Conservation (phyloP, 2,113 vertebrate species). For the Desmodus rotundus region DNA sequence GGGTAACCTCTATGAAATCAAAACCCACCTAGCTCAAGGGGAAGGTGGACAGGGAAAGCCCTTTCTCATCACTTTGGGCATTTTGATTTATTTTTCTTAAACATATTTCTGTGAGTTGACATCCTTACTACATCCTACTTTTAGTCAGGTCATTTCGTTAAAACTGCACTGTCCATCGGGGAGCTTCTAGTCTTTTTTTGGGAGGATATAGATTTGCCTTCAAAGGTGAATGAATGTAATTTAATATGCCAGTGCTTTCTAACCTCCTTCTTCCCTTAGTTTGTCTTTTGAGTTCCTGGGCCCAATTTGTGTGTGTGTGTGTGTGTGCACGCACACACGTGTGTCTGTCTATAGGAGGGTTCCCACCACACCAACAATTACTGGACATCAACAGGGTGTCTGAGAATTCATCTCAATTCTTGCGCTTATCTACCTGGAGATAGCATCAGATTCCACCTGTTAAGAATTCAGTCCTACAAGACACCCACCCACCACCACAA, state of each 20-base stretch:
- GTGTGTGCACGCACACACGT: too few relatives aligned
- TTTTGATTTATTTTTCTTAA: conserved; percentile 25
- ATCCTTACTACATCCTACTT: background rate
- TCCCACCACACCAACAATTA: background rate
- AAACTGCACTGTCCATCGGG: background rate
- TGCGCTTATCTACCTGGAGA: too few relatives aligned
- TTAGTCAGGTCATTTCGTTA: background rate
- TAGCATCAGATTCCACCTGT: background rate
- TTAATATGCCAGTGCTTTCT: background rate
- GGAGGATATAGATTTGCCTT: background rate
- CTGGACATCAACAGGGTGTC: background rate
- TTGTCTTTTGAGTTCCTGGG: background rate
- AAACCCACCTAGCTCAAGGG: background rate
- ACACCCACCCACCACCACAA: too few relatives aligned
- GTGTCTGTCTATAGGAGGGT: too few relatives aligned
- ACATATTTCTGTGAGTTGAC: background rate
- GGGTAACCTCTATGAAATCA: background rate
- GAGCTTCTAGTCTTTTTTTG: background rate
- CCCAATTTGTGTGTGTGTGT: background rate
- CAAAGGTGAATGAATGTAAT: background rate
- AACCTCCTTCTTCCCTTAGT: background rate
- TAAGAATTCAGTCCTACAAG: background rate
- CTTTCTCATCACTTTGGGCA: background rate
- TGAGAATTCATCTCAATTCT: background rate
- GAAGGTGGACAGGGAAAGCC: background rate